Evolutionary conservation across 92 coral and sea anemone genomes (phyloP).

Genomic region (Meandrina meandrites): DNA sequence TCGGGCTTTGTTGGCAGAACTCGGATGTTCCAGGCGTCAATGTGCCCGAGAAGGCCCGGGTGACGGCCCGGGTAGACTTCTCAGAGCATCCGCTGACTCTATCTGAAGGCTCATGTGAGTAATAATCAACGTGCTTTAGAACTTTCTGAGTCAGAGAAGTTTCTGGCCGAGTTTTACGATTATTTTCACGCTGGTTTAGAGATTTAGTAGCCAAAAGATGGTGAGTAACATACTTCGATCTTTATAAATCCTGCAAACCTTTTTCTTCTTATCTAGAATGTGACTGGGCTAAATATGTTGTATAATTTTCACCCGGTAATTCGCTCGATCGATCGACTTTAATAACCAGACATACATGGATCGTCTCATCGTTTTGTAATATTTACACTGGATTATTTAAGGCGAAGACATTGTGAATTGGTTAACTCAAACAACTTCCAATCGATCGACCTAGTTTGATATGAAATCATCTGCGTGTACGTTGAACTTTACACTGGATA

Average conservation of each 20-base stretch:
- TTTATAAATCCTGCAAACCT: neutral
- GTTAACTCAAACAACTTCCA: no score
- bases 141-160: neutral
- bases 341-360: no score
- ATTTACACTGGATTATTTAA: no score
- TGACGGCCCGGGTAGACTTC: neutral
- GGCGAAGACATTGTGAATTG: no score
- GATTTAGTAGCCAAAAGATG: conserved; percentile 11
- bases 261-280: neutral
- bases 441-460: no score
- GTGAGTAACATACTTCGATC: neutral
- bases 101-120: neutral
- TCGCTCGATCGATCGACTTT: neutral
- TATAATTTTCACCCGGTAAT: neutral
- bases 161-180: neutral
- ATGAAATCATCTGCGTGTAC: no score
- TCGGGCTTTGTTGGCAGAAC: no score
- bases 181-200: neutral
- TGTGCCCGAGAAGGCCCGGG: no score
- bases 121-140: conserved; percentile 4
- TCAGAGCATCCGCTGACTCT: neutral
- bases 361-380: no score
- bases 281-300: neutral
- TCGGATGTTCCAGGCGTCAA: no score
- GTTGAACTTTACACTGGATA: no score